A percentile compares a stretch with the other conserved stretches of the same genome.
phyloP scores from a whole-genome alignment of 2,888 invertebrate genomes.

The Andrena camellia region DNA sequence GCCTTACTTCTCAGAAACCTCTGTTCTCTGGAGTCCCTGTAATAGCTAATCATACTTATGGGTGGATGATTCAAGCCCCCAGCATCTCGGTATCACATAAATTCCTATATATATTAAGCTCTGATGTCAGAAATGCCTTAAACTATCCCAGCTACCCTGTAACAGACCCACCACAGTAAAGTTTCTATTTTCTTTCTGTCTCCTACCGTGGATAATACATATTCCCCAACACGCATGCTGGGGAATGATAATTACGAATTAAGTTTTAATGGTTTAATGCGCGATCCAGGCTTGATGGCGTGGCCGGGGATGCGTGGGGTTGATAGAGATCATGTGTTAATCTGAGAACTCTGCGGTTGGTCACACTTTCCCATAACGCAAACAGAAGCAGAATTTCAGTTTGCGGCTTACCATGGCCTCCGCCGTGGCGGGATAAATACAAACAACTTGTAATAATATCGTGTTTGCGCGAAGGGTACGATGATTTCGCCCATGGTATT shows the following conservation, averaged over 20 bases:
- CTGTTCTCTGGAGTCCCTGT: too few species aligned
- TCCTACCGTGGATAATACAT: neutral
- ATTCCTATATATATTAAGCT: neutral
- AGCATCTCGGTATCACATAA: too few species aligned
- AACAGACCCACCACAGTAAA: neutral
- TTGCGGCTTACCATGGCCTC: conserved; percentile 29
- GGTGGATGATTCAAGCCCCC: too few species aligned
- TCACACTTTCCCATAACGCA: conserved; percentile 50
- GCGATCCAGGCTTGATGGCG: conserved; percentile 29
- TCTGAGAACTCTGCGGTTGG: conserved; percentile 50
- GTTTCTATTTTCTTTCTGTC: neutral
- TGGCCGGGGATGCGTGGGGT: neutral
- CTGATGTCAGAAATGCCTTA: neutral
- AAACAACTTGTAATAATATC: conserved; percentile 49
- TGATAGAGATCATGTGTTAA: conserved; percentile 49
- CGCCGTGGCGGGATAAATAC: conserved; percentile 34
- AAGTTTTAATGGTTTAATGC: conserved; percentile 30
- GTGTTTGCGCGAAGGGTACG: neutral
- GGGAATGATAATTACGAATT: conserved; percentile 31
- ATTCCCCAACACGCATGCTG: conserved; percentile 13
- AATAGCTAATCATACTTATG: too few species aligned
- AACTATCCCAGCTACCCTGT: neutral
- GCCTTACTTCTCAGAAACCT: too few species aligned
- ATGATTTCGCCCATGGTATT: conserved; percentile 29
- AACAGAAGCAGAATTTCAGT: conserved; percentile 48